Evolutionary conservation across 1,140 invertebrate species (phyloP).

Genomic region (Gryon sp.): DNA sequence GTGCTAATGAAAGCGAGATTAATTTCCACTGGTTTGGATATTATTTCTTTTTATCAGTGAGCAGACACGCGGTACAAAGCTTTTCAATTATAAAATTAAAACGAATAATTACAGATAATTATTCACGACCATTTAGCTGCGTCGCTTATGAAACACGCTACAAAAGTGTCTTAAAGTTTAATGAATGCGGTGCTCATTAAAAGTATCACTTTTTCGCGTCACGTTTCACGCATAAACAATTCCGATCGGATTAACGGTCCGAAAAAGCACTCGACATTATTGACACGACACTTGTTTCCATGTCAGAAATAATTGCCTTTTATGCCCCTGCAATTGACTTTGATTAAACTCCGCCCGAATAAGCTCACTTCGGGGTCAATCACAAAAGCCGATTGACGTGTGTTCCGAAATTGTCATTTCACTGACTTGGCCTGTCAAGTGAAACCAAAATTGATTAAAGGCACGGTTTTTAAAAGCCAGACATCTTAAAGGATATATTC

Average conservation of each 20-base stretch:
- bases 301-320: constrained; percentile 49
- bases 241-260: constrained; percentile 32
- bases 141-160: constrained; percentile 15
- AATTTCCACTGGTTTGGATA: no score
- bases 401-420: not conserved
- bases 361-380: constrained; percentile 22
- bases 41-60: not conserved
- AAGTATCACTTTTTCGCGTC: constrained; percentile 25
- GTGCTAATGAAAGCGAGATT: no score
- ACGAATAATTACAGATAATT: constrained; percentile 12
- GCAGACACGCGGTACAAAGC: not conserved
- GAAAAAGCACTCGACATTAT: constrained; percentile 20
- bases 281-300: constrained; percentile 43
- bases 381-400: no score
- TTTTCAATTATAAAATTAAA: constrained; percentile 30
- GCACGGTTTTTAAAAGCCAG: no score
- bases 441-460: not conserved
- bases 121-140: constrained; percentile 1
- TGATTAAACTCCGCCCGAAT: constrained; percentile 44
- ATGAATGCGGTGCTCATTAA: constrained; percentile 34
- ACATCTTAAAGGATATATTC: no score
- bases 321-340: constrained; percentile 46
- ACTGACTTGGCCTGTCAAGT: no score
- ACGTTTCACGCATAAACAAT: constrained; percentile 43
- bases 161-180: constrained; percentile 17